These are phyloP conservation scores for Parasteatoda tepidariorum DNA, from an alignment of 1,140 invertebrate species.

Conservation along the genomic window DNA sequence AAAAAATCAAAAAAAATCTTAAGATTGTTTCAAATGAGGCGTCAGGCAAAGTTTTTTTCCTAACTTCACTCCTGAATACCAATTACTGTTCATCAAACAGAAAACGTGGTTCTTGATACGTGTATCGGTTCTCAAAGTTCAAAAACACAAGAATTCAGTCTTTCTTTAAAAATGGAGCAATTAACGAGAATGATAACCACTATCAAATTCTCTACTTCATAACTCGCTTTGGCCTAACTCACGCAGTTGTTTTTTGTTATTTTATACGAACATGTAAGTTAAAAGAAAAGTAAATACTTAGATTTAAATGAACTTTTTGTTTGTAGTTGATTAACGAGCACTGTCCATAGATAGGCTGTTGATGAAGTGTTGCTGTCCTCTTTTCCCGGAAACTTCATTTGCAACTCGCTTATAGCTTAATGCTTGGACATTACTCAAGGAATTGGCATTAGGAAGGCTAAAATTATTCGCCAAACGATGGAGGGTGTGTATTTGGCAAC, in stretches of 20 bases:
- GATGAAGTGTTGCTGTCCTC: slow-evolving; percentile 32
- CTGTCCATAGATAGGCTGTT: slow-evolving; percentile 18
- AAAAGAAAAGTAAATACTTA: slow-evolving; percentile 21
- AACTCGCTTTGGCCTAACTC: background rate
- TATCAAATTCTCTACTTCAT: slow-evolving; percentile 14
- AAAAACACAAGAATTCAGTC: slow-evolving; percentile 11
- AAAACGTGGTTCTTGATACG: background rate
- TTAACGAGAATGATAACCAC: slow-evolving; percentile 45
- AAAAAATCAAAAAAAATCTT: background rate
- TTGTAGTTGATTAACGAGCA: slow-evolving; percentile 33
- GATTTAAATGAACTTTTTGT: slow-evolving; percentile 37
- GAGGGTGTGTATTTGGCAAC: background rate
- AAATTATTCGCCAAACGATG: background rate
- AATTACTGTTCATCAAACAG: background rate
- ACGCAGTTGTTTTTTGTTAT: background rate
- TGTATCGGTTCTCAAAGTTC: slow-evolving; percentile 11
- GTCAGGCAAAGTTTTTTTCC: background rate
- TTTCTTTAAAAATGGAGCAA: slow-evolving; percentile 48
- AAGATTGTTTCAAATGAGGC: background rate
- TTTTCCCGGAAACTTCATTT: slow-evolving; percentile 21
- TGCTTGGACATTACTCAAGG: slow-evolving; percentile 11
- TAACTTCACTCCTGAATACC: background rate
- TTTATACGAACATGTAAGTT: background rate
- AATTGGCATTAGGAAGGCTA: slow-evolving; percentile 8
- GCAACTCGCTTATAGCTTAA: slow-evolving; percentile 12